Conservation (phyloP, 2,888 invertebrate species). For the Fabriciana adippe region DNA sequence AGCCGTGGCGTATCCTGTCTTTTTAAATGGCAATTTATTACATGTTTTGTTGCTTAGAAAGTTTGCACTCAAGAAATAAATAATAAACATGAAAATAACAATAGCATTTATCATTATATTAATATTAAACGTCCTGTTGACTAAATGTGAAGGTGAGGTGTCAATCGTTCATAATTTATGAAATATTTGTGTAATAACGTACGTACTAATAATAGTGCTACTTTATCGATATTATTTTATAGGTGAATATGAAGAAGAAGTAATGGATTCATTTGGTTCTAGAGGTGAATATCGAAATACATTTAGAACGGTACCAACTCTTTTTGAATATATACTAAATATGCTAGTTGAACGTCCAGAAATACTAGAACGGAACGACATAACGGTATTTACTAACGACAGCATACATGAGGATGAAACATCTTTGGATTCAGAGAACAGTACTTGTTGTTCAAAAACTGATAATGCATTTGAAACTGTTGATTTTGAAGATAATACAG, state of each 20-base stretch:
- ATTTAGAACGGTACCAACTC: slow-evolving; percentile 55
- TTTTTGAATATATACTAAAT: slow-evolving; percentile 58
- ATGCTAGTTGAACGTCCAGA: slow-evolving; percentile 56
- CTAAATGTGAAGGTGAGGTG: too few species aligned
- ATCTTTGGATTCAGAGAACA: neutral
- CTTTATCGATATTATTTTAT: neutral
- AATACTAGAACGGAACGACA: slow-evolving; percentile 56
- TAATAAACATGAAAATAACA: too few species aligned
- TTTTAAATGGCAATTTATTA: too few species aligned
- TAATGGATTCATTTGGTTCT: neutral
- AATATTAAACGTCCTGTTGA: too few species aligned
- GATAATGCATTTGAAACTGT: neutral
- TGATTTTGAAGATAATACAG: neutral
- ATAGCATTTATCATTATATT: too few species aligned
- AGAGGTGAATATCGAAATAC: slow-evolving; percentile 42
- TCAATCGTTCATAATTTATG: neutral
- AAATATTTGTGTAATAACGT: neutral
- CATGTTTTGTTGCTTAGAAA: too few species aligned
- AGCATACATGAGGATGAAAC: neutral
- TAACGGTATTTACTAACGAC: slow-evolving; percentile 45
- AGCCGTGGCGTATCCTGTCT: too few species aligned
- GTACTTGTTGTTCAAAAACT: neutral
- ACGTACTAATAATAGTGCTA: too few species aligned
- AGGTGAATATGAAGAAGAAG: slow-evolving; percentile 7
- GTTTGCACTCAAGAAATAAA: too few species aligned